These are phyloP conservation scores for Trachelus iudaicus DNA, from an alignment of 2,888 invertebrate genomes.

Conservation along the genomic window DNA sequence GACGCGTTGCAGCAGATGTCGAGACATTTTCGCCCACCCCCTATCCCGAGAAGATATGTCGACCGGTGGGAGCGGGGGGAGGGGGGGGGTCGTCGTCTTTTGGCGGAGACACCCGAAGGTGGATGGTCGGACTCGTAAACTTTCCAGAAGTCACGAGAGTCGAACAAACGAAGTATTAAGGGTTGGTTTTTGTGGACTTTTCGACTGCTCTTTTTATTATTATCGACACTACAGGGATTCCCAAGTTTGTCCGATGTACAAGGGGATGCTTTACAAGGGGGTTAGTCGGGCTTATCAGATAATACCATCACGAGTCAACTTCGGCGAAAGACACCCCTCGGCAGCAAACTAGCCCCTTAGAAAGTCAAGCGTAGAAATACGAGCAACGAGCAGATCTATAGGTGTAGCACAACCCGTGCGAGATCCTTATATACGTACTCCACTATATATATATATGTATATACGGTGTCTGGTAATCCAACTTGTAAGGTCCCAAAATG, in stretches of 20 bases:
- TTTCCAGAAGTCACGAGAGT: neutral
- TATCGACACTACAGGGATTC: neutral
- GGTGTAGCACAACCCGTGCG: neutral
- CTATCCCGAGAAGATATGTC: neutral
- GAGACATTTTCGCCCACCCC: constrained; percentile 49
- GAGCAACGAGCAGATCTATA: neutral
- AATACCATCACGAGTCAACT: constrained; percentile 14
- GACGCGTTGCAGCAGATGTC: constrained; percentile 58
- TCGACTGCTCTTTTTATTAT: neutral
- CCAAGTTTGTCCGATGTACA: neutral
- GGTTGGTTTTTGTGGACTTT: neutral
- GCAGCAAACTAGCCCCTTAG: neutral
- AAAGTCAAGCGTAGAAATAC: neutral
- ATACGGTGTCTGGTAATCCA: neutral
- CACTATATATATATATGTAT: neutral
- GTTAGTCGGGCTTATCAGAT: constrained; percentile 15
- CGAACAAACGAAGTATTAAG: neutral
- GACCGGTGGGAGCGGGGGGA: neutral
- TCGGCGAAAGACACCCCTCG: neutral
- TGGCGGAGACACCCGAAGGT: neutral
- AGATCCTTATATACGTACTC: neutral
- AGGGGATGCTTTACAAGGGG: neutral
- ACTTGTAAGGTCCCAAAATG: neutral
- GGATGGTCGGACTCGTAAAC: neutral
- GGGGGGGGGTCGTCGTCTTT: neutral